phyloP scores from a whole-genome alignment of 2,797 vertebrate species.

The Chlorospingus semifuscus region DNA sequence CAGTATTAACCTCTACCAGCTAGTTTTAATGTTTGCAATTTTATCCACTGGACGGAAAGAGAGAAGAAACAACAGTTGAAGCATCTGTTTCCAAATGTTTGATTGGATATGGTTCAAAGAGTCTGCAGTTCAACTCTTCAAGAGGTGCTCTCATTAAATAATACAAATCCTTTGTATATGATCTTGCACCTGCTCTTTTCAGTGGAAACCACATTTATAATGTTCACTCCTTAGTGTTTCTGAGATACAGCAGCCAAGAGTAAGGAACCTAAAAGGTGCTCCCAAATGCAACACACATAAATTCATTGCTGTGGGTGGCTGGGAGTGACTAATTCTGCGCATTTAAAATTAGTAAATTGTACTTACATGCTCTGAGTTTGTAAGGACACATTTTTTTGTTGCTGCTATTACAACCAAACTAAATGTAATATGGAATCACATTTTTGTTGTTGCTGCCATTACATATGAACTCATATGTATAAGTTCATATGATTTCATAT shows the following conservation, averaged over 20 bases:
- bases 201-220: neutral
- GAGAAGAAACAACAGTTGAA: neutral
- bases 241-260: neutral
- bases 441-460: neutral
- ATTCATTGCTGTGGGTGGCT: neutral
- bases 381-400: neutral
- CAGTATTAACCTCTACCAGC: neutral
- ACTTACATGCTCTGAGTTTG: neutral
- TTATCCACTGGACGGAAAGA: neutral
- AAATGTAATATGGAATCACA: neutral
- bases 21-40: neutral
- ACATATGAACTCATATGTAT: neutral
- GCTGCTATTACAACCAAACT: neutral
- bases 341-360: neutral
- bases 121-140: neutral
- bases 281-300: neutral
- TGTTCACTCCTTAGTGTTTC: neutral
- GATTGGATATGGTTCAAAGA: slow-evolving; percentile 27
- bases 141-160: neutral
- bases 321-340: neutral
- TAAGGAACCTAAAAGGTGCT: neutral
- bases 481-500: neutral
- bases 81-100: slow-evolving; percentile 44
- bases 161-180: neutral
- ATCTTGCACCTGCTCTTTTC: neutral